Percentiles rank a stretch among this genome's conserved stretches.
phyloP scores from a whole-genome alignment of 2,888 invertebrate species.

The Agapostemon virescens region DNA sequence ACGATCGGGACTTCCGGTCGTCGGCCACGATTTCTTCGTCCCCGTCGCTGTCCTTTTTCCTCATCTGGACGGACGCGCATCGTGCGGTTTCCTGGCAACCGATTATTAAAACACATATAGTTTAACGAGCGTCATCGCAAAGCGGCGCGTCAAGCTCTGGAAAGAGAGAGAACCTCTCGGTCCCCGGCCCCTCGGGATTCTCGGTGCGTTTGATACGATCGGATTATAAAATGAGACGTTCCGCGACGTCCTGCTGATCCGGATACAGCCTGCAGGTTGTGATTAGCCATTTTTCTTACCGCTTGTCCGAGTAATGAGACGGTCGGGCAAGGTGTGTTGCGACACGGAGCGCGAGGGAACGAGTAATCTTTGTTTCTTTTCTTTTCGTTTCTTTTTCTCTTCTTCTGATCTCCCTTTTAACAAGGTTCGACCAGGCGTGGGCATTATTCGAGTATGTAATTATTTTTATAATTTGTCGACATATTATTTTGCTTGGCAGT shows the following conservation, averaged over 20 bases:
- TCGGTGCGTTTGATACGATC: slow-evolving; percentile 8
- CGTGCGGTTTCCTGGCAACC: neutral
- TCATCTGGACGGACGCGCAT: neutral
- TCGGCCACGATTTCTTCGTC: slow-evolving; percentile 19
- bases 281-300: slow-evolving; percentile 17
- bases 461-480: neutral
- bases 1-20: slow-evolving; percentile 49
- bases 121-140: slow-evolving; percentile 2
- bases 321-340: slow-evolving; percentile 31
- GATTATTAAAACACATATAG: slow-evolving; percentile 7
- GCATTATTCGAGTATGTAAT: neutral
- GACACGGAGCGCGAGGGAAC: slow-evolving; percentile 28
- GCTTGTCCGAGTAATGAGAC: slow-evolving; percentile 4
- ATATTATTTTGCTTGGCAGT: neutral
- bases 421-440: neutral
- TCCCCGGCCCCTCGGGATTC: neutral
- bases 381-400: too few relatives aligned
- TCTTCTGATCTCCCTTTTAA: neutral
- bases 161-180: too few relatives aligned
- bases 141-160: neutral
- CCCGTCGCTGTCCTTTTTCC: neutral
- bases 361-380: slow-evolving; percentile 43
- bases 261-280: neutral
- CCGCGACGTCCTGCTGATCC: neutral
- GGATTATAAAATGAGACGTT: slow-evolving; percentile 12